Evolutionary conservation across 2,888 invertebrate species (phyloP), one percentile per base, ranked within the genome.

Genomic region (Drosophila siamana): DNA sequence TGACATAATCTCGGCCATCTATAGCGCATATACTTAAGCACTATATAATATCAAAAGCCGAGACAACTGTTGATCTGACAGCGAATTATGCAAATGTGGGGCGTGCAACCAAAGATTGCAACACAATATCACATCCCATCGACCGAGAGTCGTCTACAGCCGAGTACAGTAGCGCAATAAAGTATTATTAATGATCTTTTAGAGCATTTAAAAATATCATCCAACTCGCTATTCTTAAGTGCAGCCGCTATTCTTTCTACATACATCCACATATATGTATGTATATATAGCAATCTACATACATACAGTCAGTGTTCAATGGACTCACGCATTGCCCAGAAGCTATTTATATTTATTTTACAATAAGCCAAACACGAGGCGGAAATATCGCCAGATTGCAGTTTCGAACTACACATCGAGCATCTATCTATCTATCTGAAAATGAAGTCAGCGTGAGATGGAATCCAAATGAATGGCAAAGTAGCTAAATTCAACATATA

Each of bases 111-210:
- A 46, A 57, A 63, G 60, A 54, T 61, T 75, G 74, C 74, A 74
- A 74, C 76, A 71, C 65, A 71, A 71, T 60, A 33, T 33, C 33
- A n/a, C 33, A 33, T n/a, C 33, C 46, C 44, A 43, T 15, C 26
- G 16, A 40, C 9, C 15, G 15, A 5, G 7, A 33, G n/a, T 43
- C 26, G 33, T 13, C 33, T 30, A 40, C 22, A 13, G 15, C 30
- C 40, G 41, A 33, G 50, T 47, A 54, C 55, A 67, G 73, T 62
- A 65, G 44, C 76, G 55, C 70, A 55, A 74, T 83, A 73, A 80
- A 84, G 76, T 84, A 76, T 86, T 85, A 83, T 86, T 86, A 86
- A 83, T 86, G 82, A 71, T 81, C 85, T 85, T 81, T 81, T 16
- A 24, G 56, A 76, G 71, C 67, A 74, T 84, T 82, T 86, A 81